phyloP scores from a whole-genome alignment of 2,888 invertebrate genomes.

The Athalia cordata region DNA sequence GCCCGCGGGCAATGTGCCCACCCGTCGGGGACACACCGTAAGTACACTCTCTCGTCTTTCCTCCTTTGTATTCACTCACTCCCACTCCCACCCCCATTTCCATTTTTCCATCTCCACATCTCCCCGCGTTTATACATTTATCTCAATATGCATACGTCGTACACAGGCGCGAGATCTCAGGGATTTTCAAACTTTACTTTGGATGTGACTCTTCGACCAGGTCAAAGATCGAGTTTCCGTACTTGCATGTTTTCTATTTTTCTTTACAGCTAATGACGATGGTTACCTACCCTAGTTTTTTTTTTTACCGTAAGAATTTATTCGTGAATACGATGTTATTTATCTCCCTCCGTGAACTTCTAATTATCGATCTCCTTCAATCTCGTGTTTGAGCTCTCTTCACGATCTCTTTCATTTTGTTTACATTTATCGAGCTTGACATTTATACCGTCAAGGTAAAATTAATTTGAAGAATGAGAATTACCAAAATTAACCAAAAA shows the following conservation, averaged over 20 bases:
- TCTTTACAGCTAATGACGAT: no score
- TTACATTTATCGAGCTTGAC: neutral
- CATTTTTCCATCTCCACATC: neutral
- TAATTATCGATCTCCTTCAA: no score
- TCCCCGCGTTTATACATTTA: neutral
- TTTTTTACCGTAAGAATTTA: no score
- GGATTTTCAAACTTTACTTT: conserved; percentile 11
- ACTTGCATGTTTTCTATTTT: no score
- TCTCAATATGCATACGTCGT: neutral
- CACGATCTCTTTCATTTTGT: neutral
- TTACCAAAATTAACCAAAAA: conserved; percentile 1
- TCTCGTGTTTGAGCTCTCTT: no score
- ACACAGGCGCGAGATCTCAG: neutral
- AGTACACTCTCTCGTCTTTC: conserved; percentile 55
- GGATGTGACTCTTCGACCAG: conserved; percentile 8
- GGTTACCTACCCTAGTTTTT: no score
- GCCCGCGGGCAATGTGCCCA: conserved; percentile 74
- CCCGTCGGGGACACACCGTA: conserved; percentile 72
- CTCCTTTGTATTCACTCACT: neutral
- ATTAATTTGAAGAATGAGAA: conserved; percentile 17
- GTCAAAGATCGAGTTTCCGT: neutral
- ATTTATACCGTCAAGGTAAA: neutral
- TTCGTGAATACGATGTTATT: no score
- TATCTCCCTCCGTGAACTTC: no score
- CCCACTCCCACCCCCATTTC: neutral